These are phyloP conservation scores for Epistrophe grossulariae DNA, from an alignment of 2,888 invertebrate genomes.

Conservation along the genomic window DNA sequence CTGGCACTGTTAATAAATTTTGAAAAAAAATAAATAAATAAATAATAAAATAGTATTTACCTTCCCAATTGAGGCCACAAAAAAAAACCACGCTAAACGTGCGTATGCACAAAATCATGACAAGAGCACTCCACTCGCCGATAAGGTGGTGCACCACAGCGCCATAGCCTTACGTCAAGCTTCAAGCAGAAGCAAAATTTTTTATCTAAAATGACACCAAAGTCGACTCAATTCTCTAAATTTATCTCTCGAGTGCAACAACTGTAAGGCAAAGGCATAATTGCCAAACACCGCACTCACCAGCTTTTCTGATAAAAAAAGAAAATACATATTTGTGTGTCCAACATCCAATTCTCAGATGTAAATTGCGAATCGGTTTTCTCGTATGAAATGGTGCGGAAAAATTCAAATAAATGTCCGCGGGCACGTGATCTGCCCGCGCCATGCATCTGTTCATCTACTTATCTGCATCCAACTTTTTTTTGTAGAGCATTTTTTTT, in stretches of 20 bases:
- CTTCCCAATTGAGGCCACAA: slow-evolving; percentile 63
- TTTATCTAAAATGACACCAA: slow-evolving; percentile 44
- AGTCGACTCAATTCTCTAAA: slow-evolving; percentile 6
- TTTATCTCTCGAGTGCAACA: slow-evolving; percentile 14
- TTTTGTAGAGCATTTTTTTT: neutral
- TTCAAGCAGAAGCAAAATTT: neutral
- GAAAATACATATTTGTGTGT: slow-evolving; percentile 26
- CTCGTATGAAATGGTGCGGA: slow-evolving; percentile 57
- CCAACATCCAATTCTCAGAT: slow-evolving; percentile 60
- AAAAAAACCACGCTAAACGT: slow-evolving; percentile 51
- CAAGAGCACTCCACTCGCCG: slow-evolving; percentile 37
- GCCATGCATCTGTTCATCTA: slow-evolving; percentile 60
- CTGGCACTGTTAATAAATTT: neutral
- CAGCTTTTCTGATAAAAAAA: slow-evolving; percentile 35
- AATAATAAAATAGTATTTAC: slow-evolving; percentile 22
- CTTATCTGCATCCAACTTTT: slow-evolving; percentile 60
- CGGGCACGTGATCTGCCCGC: slow-evolving; percentile 67
- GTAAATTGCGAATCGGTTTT: slow-evolving; percentile 46
- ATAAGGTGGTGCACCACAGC: slow-evolving; percentile 53
- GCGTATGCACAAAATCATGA: slow-evolving; percentile 69
- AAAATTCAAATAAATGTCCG: slow-evolving; percentile 68
- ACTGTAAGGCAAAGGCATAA: neutral
- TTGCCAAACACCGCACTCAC: neutral
- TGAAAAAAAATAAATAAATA: too few species aligned
- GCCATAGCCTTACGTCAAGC: neutral